Percentiles rank a stretch among this genome's conserved stretches.
phyloP scores from a whole-genome alignment of 2,797 vertebrate genomes.

The Pangasius krempfi region DNA sequence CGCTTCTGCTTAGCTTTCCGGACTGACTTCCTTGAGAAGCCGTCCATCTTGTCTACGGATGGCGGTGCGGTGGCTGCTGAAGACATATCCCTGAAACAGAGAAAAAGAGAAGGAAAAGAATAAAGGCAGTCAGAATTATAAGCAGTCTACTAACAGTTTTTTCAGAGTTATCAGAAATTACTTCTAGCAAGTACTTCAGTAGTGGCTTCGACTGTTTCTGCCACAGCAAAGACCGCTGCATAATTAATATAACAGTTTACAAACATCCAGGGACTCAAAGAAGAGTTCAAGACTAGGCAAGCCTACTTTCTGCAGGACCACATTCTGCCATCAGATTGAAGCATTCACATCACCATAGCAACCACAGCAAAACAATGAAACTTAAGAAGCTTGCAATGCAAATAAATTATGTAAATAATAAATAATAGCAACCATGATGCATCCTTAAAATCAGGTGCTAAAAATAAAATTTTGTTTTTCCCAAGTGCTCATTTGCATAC shows the following conservation, averaged over 20 bases:
- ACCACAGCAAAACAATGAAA: background rate
- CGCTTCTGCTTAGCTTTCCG: conserved; percentile 99
- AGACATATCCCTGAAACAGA: conserved; percentile 95
- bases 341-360: background rate
- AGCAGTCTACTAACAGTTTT: background rate
- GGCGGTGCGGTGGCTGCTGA: conserved; percentile 97
- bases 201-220: background rate
- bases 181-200: background rate
- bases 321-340: background rate
- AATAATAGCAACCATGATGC: background rate
- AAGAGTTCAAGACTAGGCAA: background rate
- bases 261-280: background rate
- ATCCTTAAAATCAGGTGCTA: background rate
- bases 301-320: background rate
- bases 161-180: background rate
- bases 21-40: conserved; percentile 99
- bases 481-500: background rate
- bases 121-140: background rate
- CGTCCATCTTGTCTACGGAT: conserved; percentile 99
- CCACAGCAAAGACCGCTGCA: background rate
- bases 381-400: background rate
- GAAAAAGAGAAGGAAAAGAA: conserved; percentile 41
- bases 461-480: background rate
- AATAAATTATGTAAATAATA: background rate
- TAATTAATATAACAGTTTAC: background rate